Evolutionary conservation across 2,888 invertebrate genomes (phyloP).

Genomic region (Oasisia sp.): DNA sequence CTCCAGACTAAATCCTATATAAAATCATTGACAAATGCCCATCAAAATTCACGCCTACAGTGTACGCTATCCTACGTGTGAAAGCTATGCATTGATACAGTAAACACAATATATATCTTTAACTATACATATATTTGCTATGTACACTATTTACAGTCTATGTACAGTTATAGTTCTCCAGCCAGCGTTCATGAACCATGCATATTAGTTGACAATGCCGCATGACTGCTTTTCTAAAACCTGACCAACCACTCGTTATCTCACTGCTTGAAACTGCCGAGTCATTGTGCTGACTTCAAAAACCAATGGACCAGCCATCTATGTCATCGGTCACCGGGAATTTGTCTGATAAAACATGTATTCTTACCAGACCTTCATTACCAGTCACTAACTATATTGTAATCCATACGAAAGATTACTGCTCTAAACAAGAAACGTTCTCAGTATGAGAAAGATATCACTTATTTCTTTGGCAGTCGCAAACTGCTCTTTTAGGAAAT

Average conservation of each 20-base stretch:
- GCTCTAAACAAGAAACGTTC: background rate
- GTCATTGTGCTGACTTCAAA: no score
- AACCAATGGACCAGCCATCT: no score
- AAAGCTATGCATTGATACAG: background rate
- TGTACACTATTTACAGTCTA: constrained; percentile 3
- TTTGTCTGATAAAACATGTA: background rate
- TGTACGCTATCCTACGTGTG: background rate
- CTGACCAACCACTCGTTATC: background rate
- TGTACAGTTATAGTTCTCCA: background rate
- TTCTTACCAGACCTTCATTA: background rate
- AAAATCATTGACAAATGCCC: background rate
- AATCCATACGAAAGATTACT: background rate
- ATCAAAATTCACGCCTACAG: background rate
- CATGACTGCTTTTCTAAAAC: background rate
- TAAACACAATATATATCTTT: background rate
- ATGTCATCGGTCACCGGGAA: no score
- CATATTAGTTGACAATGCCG: no score
- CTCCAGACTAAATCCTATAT: background rate
- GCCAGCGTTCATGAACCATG: background rate
- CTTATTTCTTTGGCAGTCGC: no score
- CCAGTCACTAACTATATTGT: background rate
- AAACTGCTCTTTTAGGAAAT: background rate
- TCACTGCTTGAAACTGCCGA: no score
- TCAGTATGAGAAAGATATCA: background rate
- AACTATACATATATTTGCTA: constrained; percentile 12